Base-by-base conservation (phyloP, 2,888 invertebrate genomes). In the Deladenus siricidicola region DNA sequence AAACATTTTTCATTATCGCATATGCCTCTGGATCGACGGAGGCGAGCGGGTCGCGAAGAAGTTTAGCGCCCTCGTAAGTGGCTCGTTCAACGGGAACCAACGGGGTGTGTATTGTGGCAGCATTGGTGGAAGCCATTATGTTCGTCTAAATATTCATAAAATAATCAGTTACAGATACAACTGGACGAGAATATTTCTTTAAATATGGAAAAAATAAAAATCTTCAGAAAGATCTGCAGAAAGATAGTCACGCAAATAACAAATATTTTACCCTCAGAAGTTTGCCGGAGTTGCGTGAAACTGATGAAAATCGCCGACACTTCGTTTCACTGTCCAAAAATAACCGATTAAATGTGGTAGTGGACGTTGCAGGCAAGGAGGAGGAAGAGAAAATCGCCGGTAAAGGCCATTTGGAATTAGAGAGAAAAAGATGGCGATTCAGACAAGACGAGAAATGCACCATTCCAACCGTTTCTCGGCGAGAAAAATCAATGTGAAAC, bases 11-110 rank as follows among this genome's bases (percentile, higher is more conserved):
- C 62, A 96, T 88, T 43, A 96, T 81, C 0, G 85, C 83, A 79
- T 85, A 88, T 21, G 93, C 83, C 80, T 93, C 91, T 0, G 90
- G 88, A 81, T 96, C 96, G 19, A 86, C 85, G 43, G 88, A 86
- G 84, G 86, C 69, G 34, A 83, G 64, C 42, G 67, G 64, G 60
- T 76, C 78, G 34, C 56, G 61, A 34, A 75, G 55, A 59, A 79
- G 58, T 47, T 71, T 66, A 47, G 65, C 65, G n/a, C 68, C 70
- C 17, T 4, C 39, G 58, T 72, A 73, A 23, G 58, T 29, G 23
- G 43, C 52, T 19, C 75, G 61, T 3, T 70, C 58, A 10, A 76
- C 75, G 28, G 69, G 60, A 24, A 70, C 64, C 61, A 75, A 55
- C 14, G 71, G 70, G 0, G 70, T 75, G 58, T 68, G 70, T 34